Evolutionary conservation across 1,140 invertebrate genomes (phyloP).

Genomic region (Oscheius sp.): DNA sequence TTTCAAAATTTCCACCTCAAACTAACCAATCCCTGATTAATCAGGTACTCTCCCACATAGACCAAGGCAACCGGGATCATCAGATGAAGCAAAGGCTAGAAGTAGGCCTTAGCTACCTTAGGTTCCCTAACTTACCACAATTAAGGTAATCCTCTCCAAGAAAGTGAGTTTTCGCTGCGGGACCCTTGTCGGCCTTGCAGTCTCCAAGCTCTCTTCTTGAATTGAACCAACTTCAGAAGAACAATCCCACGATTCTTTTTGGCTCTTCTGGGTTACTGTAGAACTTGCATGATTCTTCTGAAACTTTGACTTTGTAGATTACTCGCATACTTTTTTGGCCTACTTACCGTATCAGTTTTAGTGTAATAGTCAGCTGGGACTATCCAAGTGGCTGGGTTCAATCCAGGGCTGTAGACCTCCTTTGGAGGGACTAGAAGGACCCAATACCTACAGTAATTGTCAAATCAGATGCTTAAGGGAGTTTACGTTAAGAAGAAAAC

Average conservation of each 20-base stretch:
- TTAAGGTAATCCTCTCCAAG: slow-evolving; percentile 6
- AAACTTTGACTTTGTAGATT: neutral
- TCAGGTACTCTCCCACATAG: slow-evolving; percentile 84
- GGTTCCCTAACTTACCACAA: neutral
- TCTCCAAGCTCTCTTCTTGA: neutral
- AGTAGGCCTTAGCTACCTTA: neutral
- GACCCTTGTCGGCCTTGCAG: neutral
- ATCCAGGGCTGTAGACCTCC: slow-evolving; percentile 23
- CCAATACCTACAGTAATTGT: slow-evolving; percentile 31
- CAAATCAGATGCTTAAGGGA: neutral
- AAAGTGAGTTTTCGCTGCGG: slow-evolving; percentile 11
- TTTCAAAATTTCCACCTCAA: no score
- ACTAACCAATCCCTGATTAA: slow-evolving; percentile 82
- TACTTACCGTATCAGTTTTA: neutral
- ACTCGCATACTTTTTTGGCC: neutral
- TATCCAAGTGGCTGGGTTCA: slow-evolving; percentile 34
- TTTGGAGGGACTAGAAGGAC: slow-evolving; percentile 29
- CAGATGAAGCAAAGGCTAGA: slow-evolving; percentile 69
- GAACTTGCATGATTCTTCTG: neutral
- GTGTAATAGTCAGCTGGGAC: slow-evolving; percentile 22
- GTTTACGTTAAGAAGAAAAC: slow-evolving; percentile 49
- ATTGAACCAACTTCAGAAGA: neutral
- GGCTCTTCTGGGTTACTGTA: neutral
- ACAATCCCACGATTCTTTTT: neutral
- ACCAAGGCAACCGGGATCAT: slow-evolving; percentile 78